Evolutionary conservation across 92 coral and sea anemone genomes (phyloP).

Genomic region (Palythoa heliodiscus): DNA sequence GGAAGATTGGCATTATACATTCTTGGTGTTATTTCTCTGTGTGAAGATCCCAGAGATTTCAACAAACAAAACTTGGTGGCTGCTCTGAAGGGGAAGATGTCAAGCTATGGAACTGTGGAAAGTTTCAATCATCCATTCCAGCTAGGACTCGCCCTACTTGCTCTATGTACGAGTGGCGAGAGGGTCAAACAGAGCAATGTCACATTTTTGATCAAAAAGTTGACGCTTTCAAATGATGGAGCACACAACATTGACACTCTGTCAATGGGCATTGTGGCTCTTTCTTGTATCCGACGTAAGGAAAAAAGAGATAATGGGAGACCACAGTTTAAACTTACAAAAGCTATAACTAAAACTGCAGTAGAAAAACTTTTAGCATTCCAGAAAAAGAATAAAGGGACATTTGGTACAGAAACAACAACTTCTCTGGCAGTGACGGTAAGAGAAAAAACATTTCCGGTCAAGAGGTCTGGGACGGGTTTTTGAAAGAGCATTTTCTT

Average conservation of each 20-base stretch:
- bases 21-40: conserved; percentile 67
- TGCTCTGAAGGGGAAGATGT: conserved; percentile 49
- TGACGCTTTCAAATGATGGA: neutral
- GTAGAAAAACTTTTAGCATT: conserved; percentile 7
- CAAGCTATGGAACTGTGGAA: conserved; percentile 44
- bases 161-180: conserved; percentile 68
- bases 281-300: conserved; percentile 58
- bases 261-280: conserved; percentile 62
- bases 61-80: conserved; percentile 56
- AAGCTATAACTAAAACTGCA: conserved; percentile 10
- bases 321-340: neutral
- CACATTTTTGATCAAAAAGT: conserved; percentile 12
- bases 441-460: neutral
- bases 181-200: conserved; percentile 9
- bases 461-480: no score
- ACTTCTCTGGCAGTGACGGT: conserved; percentile 63
- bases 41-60: conserved; percentile 65
- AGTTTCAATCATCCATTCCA: conserved; percentile 68
- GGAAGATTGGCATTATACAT: conserved; percentile 64
- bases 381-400: conserved; percentile 51
- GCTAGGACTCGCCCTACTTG: conserved; percentile 73
- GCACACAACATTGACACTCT: conserved; percentile 55
- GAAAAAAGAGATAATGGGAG: neutral
- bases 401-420: conserved; percentile 67
- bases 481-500: no score